Base-by-base conservation (phyloP, 2,113 vertebrate species). In the Lycaon pictus region DNA sequence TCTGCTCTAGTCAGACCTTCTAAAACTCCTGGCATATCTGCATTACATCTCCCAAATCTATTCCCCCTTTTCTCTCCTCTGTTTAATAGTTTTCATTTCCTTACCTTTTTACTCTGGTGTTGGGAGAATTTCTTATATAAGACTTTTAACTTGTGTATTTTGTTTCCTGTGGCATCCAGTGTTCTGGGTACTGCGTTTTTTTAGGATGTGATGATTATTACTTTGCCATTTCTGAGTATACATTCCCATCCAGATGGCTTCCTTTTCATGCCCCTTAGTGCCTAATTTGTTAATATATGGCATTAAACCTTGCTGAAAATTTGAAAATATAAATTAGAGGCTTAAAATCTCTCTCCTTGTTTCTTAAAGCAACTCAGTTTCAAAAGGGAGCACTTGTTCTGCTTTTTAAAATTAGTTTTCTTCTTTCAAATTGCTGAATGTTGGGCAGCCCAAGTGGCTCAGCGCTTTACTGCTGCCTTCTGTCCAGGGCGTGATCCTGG, bases 91-190 rank as follows among this genome's bases (percentile, higher is more conserved):
- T 83, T 83, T 58, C 79, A 9, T 56, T 20, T 92, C 32, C 79
- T 80, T 84, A 67, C 17, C 32, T 84, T 74, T 93, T 93, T 65
- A 93, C 43, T 93, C 35, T 72, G 77, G 79, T 71, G 29, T 53
- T 37, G 29, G 29, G n/a, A 84, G 32, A 93, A 87, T 48, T 48
- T 79, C 77, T 80, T 74, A 29, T n/a, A 20, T 72, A 7, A 27
- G 2, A 53, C n/a, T 90, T 92, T 35, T 63, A n/a, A 65, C 60
- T 37, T 48, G 27, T 35, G 87, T 63, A 77, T 79, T 94, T 29
- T 83, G 9, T 32, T 87, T 83, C 53, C 85, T 87, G 85, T 0
- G 32, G 17, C 20, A 83, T 71, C n/a, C 11, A 23, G 25, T 92
- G 69, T 63, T 81, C 72, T 67, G 35, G 32, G 79, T 58, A 25